Conservation (phyloP, 2,113 vertebrate genomes). For the Puma concolor region DNA sequence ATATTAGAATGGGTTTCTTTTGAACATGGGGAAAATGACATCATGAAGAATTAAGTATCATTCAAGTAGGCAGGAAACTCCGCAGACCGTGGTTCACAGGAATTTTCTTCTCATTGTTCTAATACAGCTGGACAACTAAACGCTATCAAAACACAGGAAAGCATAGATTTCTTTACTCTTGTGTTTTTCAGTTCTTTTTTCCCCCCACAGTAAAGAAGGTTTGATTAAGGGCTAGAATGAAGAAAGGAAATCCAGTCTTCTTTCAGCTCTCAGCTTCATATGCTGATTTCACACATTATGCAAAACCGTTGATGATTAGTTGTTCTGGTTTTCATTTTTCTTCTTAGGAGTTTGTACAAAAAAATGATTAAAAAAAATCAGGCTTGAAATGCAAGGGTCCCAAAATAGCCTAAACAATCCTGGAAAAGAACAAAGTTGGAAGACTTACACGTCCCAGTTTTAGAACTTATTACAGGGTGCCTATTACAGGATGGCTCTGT, state of each 20-base stretch:
- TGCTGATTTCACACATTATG: background rate
- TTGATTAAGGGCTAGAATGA: background rate
- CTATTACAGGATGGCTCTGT: no score
- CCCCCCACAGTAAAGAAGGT: background rate
- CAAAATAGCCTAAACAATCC: background rate
- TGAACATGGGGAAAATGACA: background rate
- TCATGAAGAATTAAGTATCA: background rate
- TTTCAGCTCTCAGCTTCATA: background rate
- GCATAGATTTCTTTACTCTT: background rate
- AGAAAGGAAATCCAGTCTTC: background rate
- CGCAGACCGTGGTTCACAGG: background rate
- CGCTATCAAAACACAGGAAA: background rate
- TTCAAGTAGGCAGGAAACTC: background rate
- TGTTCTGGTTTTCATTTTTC: background rate
- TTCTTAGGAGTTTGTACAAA: background rate
- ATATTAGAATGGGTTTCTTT: background rate
- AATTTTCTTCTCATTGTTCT: background rate
- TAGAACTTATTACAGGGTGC: background rate
- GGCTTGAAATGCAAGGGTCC: background rate
- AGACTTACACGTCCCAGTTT: background rate
- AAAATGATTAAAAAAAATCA: conserved; percentile 18
- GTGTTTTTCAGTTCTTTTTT: background rate
- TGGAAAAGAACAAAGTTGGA: background rate
- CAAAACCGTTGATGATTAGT: background rate
- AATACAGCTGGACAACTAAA: background rate